Evolutionary conservation across 2,113 vertebrate genomes (phyloP).

Genomic region (Eublepharis macularius): DNA sequence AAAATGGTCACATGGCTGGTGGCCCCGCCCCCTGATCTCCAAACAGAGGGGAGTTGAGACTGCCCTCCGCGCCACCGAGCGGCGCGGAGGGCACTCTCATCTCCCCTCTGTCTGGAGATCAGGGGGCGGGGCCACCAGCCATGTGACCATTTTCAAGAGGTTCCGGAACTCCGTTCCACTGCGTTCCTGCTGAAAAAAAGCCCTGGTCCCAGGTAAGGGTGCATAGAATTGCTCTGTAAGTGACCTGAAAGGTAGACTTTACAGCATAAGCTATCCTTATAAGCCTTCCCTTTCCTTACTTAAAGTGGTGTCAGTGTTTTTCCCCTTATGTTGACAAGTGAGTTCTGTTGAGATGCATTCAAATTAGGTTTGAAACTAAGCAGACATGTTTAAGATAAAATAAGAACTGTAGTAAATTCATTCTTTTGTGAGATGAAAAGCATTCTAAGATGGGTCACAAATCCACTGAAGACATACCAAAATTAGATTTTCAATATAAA

Average conservation of each 20-base stretch:
- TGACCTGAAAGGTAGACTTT: neutral
- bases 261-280: neutral
- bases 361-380: conserved; percentile 1
- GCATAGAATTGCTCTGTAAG: neutral
- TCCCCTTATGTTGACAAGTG: neutral
- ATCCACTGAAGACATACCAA: neutral
- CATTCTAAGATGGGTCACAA: neutral
- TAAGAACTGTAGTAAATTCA: conserved; percentile 1
- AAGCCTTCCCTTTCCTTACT: neutral
- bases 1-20: too few species aligned
- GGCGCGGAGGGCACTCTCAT: too few species aligned
- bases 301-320: conserved; percentile 2
- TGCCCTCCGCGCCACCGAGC: too few species aligned
- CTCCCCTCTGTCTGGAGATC: too few species aligned
- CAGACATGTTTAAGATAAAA: neutral
- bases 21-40: too few species aligned
- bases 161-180: too few species aligned
- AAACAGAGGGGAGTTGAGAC: too few species aligned
- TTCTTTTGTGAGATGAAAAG: conserved; percentile 22
- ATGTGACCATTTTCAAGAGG: too few species aligned
- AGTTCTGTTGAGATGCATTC: neutral
- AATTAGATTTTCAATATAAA: conserved; percentile 1
- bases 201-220: too few species aligned
- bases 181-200: too few species aligned
- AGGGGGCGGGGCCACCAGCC: too few species aligned